Conservation (phyloP, 2,113 vertebrate species). For the Nesoenas mayeri region DNA sequence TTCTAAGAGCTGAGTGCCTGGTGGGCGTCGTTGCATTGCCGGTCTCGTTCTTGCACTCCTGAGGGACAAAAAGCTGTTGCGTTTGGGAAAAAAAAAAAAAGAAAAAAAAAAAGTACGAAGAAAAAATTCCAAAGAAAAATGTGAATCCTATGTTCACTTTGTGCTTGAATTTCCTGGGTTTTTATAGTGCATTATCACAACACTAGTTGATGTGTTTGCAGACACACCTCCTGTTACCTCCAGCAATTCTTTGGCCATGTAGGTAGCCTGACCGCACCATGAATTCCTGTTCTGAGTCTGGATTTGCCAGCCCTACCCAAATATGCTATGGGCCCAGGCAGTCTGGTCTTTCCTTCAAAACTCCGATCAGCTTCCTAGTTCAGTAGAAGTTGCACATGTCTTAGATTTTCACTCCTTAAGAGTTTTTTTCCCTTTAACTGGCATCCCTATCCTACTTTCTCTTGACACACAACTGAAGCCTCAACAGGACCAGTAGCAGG, state of each 20-base stretch:
- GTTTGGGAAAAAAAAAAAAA: background rate
- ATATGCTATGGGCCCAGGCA: background rate
- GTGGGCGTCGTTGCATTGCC: rapidly evolving
- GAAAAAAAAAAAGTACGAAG: background rate
- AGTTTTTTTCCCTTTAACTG: background rate
- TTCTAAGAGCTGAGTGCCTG: rapidly evolving
- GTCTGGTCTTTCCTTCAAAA: background rate
- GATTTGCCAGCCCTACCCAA: background rate
- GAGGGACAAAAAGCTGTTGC: background rate
- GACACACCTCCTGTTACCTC: background rate
- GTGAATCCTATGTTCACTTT: background rate
- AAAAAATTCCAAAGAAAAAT: background rate
- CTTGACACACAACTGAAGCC: background rate
- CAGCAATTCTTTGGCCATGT: background rate
- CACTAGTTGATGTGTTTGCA: background rate
- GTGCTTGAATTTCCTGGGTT: background rate
- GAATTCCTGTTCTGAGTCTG: background rate
- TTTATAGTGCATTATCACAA: background rate
- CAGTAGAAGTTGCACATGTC: background rate
- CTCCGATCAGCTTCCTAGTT: background rate
- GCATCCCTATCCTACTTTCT: background rate
- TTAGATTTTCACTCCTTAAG: background rate
- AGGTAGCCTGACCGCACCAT: background rate
- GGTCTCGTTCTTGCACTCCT: background rate
- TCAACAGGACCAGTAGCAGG: background rate